Evolutionary conservation across 2,888 invertebrate species (phyloP), one percentile per base, ranked within the genome.

Genomic region (Cephus spinipes): DNA sequence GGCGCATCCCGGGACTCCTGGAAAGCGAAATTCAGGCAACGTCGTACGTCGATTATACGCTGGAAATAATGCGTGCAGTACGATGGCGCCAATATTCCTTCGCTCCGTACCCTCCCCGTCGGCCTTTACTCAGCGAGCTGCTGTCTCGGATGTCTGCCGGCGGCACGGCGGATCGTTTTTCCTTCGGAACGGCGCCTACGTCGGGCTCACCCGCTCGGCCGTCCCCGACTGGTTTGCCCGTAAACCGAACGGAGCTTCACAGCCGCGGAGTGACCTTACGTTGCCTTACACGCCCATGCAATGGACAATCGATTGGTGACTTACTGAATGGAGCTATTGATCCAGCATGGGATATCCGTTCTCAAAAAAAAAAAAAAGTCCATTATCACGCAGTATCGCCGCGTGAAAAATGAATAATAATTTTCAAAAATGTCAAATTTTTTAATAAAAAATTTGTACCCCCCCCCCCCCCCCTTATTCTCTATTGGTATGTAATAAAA

Each of bases 41-140:
- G 79, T 33, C 73, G 69, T 33, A 12, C 71, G 11, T 77, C 79
- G 78, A 85, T 84, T 83, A 84, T 83, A 82, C 82, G 79, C 79
- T 79, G 79, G 80, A 83, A 85, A 85, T 85, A 86, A 86, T 83
- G 84, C 83, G 85, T 85, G 85, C 85, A 79, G 71, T 82, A 82
- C 84, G 83, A 84, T 79, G 87, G 87, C 87, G 87, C 87, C 87
- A 87, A 83, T 81, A 77, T 81, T 73, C 79, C 78, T 80, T 79
- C 73, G 35, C 73, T 76, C 76, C 78, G 34, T 55, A 73, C 74
- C 76, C 78, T 78, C 77, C 76, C 79, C 76, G 36, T 79, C 71
- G 23, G 71, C 36, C 74, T 30, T 74, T n/a, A 74, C 69, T 32
- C 69, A 15, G 71, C 33, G 68, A 69, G 75, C 33, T 34, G 75